Conservation (phyloP, 2,113 vertebrate species). For the Chinchilla lanigera region DNA sequence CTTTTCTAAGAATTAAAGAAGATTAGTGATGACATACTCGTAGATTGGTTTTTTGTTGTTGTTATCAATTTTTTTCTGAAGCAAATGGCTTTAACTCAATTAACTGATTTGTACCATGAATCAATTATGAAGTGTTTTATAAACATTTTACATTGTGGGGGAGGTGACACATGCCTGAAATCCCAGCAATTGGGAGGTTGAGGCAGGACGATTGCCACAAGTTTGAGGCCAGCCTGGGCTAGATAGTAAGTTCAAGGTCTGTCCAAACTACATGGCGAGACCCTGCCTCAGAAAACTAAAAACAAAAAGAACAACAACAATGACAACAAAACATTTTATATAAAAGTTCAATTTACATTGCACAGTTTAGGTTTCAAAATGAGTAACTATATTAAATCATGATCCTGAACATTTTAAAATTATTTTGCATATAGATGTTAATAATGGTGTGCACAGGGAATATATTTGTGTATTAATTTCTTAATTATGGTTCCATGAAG, state of each 20-base stretch:
- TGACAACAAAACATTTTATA: neutral
- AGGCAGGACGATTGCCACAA: neutral
- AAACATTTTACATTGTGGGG: conserved; percentile 19
- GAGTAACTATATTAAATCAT: conserved; percentile 27
- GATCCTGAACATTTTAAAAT: neutral
- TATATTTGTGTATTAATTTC: conserved; percentile 31
- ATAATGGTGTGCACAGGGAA: conserved; percentile 11
- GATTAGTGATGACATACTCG: neutral
- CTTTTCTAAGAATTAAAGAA: conserved; percentile 3
- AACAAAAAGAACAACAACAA: neutral
- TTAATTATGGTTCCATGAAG: conserved; percentile 9
- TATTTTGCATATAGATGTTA: conserved; percentile 35
- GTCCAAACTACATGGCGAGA: neutral
- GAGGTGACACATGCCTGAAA: neutral
- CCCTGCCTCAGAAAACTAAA: neutral
- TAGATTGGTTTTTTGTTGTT: conserved; percentile 2
- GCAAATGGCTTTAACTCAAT: neutral
- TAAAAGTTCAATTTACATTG: conserved; percentile 1
- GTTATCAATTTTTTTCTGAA: neutral
- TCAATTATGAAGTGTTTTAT: conserved; percentile 40
- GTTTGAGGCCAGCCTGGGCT: neutral
- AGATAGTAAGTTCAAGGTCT: neutral
- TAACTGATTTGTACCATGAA: conserved; percentile 12
- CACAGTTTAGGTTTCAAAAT: conserved; percentile 21
- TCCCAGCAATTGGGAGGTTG: neutral